Conservation (phyloP, 2,888 invertebrate genomes). For the Sinodicranocentrus sp. region DNA sequence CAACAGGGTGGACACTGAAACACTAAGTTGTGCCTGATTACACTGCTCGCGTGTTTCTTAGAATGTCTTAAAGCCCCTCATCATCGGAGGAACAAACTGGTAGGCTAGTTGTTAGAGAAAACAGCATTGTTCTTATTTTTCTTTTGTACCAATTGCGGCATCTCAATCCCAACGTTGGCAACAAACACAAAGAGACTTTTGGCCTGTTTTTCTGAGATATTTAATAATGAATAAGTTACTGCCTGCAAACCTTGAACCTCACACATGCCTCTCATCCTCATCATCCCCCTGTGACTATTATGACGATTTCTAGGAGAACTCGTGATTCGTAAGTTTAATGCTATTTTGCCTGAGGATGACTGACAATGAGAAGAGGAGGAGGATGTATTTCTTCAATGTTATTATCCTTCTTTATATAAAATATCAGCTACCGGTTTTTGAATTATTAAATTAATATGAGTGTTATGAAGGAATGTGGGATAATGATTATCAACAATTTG, state of each 20-base stretch:
- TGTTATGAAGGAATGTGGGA: slow-evolving; percentile 13
- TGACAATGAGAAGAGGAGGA: slow-evolving; percentile 17
- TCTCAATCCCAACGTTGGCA: background rate
- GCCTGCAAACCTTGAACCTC: slow-evolving; percentile 11
- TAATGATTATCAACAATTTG: slow-evolving; percentile 37
- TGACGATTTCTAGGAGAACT: slow-evolving; percentile 41
- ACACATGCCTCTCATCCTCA: slow-evolving; percentile 23
- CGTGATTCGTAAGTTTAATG: slow-evolving; percentile 28
- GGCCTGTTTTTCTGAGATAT: slow-evolving; percentile 11
- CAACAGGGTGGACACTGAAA: slow-evolving; percentile 23
- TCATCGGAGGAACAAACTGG: slow-evolving; percentile 6
- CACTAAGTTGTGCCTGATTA: slow-evolving; percentile 41
- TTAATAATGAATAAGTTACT: slow-evolving; percentile 28
- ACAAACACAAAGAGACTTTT: background rate
- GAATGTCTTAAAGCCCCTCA: slow-evolving; percentile 46
- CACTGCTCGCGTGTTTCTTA: slow-evolving; percentile 64
- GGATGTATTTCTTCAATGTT: slow-evolving; percentile 33
- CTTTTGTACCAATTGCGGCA: slow-evolving; percentile 6
- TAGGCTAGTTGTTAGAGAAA: background rate
- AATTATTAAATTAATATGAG: slow-evolving; percentile 20
- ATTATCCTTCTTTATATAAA: slow-evolving; percentile 13
- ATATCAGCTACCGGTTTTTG: slow-evolving; percentile 59
- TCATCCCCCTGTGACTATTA: slow-evolving; percentile 13
- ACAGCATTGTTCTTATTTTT: slow-evolving; percentile 29
- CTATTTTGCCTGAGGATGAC: slow-evolving; percentile 37